Evolutionary conservation across 2,113 vertebrate species (phyloP).

Genomic region (Atrichornis clamosus): DNA sequence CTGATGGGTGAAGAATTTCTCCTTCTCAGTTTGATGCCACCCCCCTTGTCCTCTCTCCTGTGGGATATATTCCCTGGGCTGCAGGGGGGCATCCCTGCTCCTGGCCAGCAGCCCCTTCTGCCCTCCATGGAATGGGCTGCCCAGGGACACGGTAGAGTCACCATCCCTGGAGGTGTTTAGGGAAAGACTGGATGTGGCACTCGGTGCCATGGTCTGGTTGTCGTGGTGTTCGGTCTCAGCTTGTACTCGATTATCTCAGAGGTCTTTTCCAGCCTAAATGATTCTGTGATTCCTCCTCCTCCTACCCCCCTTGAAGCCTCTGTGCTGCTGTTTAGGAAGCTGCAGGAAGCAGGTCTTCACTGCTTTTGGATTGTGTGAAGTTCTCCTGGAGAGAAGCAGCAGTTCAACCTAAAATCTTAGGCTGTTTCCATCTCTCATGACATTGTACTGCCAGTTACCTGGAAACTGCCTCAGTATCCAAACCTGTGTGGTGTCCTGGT

Average conservation of each 20-base stretch:
- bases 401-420: background rate
- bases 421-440: background rate
- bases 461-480: background rate
- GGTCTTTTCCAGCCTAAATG: background rate
- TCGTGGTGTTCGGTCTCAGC: accelerated
- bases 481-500: background rate
- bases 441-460: accelerated
- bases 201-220: background rate
- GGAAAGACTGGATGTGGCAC: background rate
- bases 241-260: accelerated
- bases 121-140: background rate
- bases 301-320: background rate
- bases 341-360: background rate
- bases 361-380: background rate
- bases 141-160: background rate
- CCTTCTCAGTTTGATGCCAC: background rate
- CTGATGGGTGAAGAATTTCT: background rate
- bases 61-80: background rate
- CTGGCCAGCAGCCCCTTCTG: background rate
- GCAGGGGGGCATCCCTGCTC: background rate
- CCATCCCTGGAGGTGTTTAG: background rate
- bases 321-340: background rate
- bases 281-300: background rate
- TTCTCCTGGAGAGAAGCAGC: background rate
- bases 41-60: background rate